These are phyloP conservation scores for Monopterus albus DNA, from an alignment of 2,113 vertebrate genomes.

Conservation along the genomic window DNA sequence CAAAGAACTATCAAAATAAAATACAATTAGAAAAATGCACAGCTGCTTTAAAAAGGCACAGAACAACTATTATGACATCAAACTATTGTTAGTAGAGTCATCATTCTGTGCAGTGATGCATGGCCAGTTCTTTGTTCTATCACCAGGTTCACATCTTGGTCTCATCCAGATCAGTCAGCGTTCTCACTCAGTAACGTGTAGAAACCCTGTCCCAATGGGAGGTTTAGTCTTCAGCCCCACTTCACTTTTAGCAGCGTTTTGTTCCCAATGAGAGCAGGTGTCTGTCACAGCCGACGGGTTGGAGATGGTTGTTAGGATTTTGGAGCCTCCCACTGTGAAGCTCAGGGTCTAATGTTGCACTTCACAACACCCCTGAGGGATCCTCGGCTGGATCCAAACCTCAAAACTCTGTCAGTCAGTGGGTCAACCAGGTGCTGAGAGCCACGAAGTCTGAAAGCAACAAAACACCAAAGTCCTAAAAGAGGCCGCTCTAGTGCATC, in stretches of 20 bases:
- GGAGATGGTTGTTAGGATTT: conserved; percentile 42
- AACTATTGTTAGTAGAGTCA: too few relatives aligned
- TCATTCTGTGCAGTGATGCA: too few relatives aligned
- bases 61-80: too few relatives aligned
- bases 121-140: neutral
- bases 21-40: too few relatives aligned
- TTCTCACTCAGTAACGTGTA: too few relatives aligned
- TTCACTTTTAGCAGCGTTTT: conserved; percentile 25
- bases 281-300: conserved; percentile 51
- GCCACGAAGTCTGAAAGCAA: neutral
- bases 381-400: conserved; percentile 24
- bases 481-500: too few relatives aligned
- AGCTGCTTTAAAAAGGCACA: too few relatives aligned
- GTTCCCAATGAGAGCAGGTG: conserved; percentile 50
- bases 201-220: conserved; percentile 7
- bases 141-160: conserved; percentile 1
- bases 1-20: too few relatives aligned
- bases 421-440: neutral
- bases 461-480: too few relatives aligned
- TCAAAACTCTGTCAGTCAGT: neutral
- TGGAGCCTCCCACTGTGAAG: too few relatives aligned
- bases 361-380: conserved; percentile 41
- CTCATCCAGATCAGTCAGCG: neutral
- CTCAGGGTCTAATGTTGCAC: conserved; percentile 66
- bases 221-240: conserved; percentile 6